Conservation (phyloP, 2,797 vertebrate genomes). For the Brotula barbata region DNA sequence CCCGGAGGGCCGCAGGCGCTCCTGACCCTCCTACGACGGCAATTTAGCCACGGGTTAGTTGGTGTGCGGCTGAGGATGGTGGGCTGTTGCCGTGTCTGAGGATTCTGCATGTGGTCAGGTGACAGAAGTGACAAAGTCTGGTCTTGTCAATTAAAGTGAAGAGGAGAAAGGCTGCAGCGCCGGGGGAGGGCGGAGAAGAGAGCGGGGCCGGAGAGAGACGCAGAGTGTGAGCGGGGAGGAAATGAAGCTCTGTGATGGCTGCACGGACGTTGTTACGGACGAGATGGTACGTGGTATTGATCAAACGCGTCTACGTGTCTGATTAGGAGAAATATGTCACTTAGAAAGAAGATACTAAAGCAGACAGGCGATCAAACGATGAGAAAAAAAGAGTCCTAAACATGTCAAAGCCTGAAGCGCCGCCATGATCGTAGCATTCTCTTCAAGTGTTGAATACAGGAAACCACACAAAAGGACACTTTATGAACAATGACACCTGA, state of each 20-base stretch:
- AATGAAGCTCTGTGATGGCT: slow-evolving; percentile 5
- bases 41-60: slow-evolving; percentile 72
- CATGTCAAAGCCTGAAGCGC: too few relatives aligned
- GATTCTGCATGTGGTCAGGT: slow-evolving; percentile 68
- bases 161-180: slow-evolving; percentile 28
- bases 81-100: slow-evolving; percentile 57
- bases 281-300: too few relatives aligned
- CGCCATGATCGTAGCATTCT: too few relatives aligned
- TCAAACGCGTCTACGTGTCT: too few relatives aligned
- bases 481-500: too few relatives aligned
- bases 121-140: slow-evolving; percentile 82
- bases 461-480: too few relatives aligned
- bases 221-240: background rate
- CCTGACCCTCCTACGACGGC: slow-evolving; percentile 72
- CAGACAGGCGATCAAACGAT: too few relatives aligned
- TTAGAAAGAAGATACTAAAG: too few relatives aligned
- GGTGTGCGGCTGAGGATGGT: slow-evolving; percentile 51
- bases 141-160: slow-evolving; percentile 77
- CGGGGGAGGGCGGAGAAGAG: slow-evolving; percentile 55
- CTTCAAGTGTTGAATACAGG: too few relatives aligned
- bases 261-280: background rate
- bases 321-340: too few relatives aligned
- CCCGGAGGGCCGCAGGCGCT: slow-evolving; percentile 49
- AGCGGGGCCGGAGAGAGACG: slow-evolving; percentile 15
- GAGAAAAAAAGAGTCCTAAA: too few relatives aligned